A percentile compares a stretch with the other conserved stretches of the same genome.
Conservation (phyloP, 2,797 vertebrate genomes). For the Gymnoscopelus braueri region DNA sequence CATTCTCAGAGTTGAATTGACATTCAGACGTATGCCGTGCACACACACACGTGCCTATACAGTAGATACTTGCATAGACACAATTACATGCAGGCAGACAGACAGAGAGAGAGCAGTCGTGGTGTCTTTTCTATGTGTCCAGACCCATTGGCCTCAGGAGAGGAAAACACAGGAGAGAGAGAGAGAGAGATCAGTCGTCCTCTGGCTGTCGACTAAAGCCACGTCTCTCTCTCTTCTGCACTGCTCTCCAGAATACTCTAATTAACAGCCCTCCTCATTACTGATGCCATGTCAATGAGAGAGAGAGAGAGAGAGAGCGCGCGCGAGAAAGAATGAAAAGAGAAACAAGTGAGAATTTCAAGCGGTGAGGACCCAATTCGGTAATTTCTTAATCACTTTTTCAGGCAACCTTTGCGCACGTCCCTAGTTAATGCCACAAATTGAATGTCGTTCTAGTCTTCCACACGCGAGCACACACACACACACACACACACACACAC, state of each 20-base stretch:
- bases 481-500: too few relatives aligned
- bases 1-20: too few relatives aligned
- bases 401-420: conserved; percentile 80
- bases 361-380: conserved; percentile 78
- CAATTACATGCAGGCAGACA: conserved; percentile 21
- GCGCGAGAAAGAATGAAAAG: conserved; percentile 20
- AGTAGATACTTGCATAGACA: conserved; percentile 22
- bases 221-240: conserved; percentile 58
- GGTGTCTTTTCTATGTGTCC: conserved; percentile 57
- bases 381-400: conserved; percentile 88
- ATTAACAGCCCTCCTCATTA: conserved; percentile 84
- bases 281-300: conserved; percentile 79
- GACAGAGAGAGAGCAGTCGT: conserved; percentile 52
- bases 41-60: conserved; percentile 13
- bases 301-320: conserved; percentile 49
- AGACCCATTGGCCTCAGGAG: conserved; percentile 54
- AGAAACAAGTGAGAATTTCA: conserved; percentile 61
- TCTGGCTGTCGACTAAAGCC: conserved; percentile 68
- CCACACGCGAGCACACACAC: too few relatives aligned
- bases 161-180: conserved; percentile 54
- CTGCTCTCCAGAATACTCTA: conserved; percentile 80
- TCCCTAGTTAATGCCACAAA: conserved; percentile 82
- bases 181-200: conserved; percentile 67
- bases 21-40: too few relatives aligned
- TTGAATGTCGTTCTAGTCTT: conserved; percentile 87